These are phyloP conservation scores for Belgica antarctica DNA, from an alignment of 2,888 invertebrate species.

Conservation along the genomic window DNA sequence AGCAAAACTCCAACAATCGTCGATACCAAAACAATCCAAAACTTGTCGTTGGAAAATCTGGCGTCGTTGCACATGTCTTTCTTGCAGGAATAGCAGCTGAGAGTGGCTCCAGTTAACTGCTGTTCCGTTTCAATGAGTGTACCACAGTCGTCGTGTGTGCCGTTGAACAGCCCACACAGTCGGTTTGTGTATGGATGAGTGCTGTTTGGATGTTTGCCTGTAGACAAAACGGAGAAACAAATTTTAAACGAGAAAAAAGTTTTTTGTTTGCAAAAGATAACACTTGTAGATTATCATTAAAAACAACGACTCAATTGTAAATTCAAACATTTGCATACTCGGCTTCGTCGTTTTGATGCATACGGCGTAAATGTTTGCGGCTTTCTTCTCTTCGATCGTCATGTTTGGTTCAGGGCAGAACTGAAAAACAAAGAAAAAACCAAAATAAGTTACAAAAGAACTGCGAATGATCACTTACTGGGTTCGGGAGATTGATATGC, in stretches of 20 bases:
- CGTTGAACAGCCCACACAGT: neutral
- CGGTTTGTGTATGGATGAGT: neutral
- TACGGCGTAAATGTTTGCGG: neutral
- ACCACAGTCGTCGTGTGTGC: neutral
- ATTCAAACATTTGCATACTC: too few species aligned
- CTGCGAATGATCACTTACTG: neutral
- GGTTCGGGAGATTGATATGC: neutral
- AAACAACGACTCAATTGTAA: too few species aligned
- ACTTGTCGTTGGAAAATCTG: neutral
- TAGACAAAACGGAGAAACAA: neutral
- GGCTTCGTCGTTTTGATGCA: conserved; percentile 1
- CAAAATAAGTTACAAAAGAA: too few species aligned
- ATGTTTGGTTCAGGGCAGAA: neutral
- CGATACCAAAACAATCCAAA: neutral
- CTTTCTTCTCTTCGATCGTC: neutral
- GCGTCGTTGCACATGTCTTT: conserved; percentile 19
- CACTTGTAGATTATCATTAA: too few species aligned
- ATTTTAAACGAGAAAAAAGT: too few species aligned
- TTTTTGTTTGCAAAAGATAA: too few species aligned
- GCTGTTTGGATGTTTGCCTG: neutral
- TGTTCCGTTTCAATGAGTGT: neutral
- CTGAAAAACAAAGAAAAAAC: neutral
- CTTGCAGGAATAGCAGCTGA: neutral
- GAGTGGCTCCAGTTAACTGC: neutral
- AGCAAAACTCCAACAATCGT: neutral